Evolutionary conservation across 2,113 vertebrate species (phyloP).

Genomic region (Accipiter cooperii): DNA sequence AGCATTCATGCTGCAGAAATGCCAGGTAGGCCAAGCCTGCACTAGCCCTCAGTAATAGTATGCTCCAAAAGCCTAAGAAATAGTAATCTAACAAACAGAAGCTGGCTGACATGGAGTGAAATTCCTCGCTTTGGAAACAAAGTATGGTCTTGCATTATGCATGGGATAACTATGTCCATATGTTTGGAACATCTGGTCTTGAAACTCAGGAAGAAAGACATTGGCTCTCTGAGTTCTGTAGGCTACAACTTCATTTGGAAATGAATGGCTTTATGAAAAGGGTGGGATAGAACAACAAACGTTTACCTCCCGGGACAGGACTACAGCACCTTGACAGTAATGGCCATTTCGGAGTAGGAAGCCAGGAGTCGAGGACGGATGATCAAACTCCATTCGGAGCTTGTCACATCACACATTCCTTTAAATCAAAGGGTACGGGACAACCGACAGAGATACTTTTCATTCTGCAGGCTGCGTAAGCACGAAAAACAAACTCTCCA

Average conservation of each 20-base stretch:
- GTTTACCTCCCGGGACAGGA: background rate
- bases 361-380: fast-evolving
- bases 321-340: fast-evolving
- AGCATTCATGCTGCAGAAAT: background rate
- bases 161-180: background rate
- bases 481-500: background rate
- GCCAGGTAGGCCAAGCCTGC: background rate
- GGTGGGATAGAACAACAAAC: fast-evolving
- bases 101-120: background rate
- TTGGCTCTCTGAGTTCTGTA: background rate
- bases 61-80: background rate
- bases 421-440: background rate
- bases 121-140: background rate
- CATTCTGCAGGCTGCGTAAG: background rate
- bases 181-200: background rate
- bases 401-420: background rate
- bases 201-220: background rate
- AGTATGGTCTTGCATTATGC: background rate
- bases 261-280: background rate
- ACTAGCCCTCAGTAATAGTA: background rate
- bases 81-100: background rate
- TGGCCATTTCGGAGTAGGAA: background rate
- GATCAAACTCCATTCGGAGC: background rate
- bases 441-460: no score
- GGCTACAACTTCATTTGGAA: background rate